Base-by-base conservation (phyloP, 2,888 invertebrate genomes). In the Andrena dorsata region DNA sequence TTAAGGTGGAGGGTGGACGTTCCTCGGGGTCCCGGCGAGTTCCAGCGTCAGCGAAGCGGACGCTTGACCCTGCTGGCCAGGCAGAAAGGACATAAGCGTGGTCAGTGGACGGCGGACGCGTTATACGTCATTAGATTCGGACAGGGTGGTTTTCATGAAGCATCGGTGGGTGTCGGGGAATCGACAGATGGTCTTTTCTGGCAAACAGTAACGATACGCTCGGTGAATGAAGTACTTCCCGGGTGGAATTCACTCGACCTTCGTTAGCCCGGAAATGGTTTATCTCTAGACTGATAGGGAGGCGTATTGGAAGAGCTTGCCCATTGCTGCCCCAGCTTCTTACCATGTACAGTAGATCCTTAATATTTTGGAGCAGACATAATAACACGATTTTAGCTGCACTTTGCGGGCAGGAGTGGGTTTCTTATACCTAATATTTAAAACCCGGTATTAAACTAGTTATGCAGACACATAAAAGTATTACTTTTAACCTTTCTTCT, bases 91-190 rank as follows among this genome's bases (percentile, higher is more conserved):
- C 85, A 81, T 82, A 89, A 88, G 86, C 87, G 83, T 88, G 87
- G 88, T 86, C 86, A 85, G 89, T 85, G 90, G 85, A 88, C 89
- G 89, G 86, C 89, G 86, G 85, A 82, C 84, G 84, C 91, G 92
- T 92, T 90, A 93, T 93, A 93, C 91, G 91, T 93, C 93, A 93
- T 93, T 93, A 93, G 92, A 90, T 89, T 89, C 87, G 88, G 82
- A 69, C 90, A 85, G 90, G 87, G 88, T 74, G 53, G 65, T 89
- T 89, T 88, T 89, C 87, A 89, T 87, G 88, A 91, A 87, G 86
- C 82, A 79, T 74, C 74, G 70, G 79, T 87, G 86, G 90, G 92
- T 91, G 92, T 91, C 88, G 86, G 92, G 91, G 92, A 92, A 92
- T 89, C 90, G 92, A 92, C 93, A 93, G 93, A 93, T 93, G 93